phyloP scores from a whole-genome alignment of 53 echinoderm and acorn worm species.

The Paelopatides confundens region DNA sequence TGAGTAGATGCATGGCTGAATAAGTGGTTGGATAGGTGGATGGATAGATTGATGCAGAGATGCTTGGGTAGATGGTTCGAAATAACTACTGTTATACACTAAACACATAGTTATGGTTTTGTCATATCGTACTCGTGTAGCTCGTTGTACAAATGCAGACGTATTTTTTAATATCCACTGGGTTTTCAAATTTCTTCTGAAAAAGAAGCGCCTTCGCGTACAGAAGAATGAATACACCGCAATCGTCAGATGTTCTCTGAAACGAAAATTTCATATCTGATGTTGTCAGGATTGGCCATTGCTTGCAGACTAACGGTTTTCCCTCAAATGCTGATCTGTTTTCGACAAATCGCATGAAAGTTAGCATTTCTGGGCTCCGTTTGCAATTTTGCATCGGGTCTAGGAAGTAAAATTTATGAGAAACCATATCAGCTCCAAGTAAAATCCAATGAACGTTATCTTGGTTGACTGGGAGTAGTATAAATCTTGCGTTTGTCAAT shows the following conservation, averaged over 20 bases:
- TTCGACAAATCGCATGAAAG: neutral
- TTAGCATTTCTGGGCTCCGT: neutral
- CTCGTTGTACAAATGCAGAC: neutral
- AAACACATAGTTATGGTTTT: no score
- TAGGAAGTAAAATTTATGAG: neutral
- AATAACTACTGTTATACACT: no score
- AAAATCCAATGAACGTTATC: neutral
- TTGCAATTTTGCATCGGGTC: neutral
- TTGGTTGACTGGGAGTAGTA: constrained; percentile 1
- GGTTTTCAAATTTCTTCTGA: no score
- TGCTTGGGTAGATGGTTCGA: no score
- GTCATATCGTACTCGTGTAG: neutral
- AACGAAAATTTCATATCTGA: neutral
- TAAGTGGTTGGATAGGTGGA: no score
- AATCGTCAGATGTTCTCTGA: neutral
- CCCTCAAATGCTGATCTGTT: neutral
- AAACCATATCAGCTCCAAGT: neutral
- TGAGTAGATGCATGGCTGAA: no score
- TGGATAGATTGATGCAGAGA: no score
- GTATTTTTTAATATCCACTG: neutral
- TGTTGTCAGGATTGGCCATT: neutral
- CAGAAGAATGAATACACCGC: neutral
- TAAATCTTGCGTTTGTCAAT: neutral
- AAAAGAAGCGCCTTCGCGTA: neutral
- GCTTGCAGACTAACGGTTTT: neutral